phyloP scores from a whole-genome alignment of 2,113 vertebrate species.

The Hydrolagus affinis region DNA sequence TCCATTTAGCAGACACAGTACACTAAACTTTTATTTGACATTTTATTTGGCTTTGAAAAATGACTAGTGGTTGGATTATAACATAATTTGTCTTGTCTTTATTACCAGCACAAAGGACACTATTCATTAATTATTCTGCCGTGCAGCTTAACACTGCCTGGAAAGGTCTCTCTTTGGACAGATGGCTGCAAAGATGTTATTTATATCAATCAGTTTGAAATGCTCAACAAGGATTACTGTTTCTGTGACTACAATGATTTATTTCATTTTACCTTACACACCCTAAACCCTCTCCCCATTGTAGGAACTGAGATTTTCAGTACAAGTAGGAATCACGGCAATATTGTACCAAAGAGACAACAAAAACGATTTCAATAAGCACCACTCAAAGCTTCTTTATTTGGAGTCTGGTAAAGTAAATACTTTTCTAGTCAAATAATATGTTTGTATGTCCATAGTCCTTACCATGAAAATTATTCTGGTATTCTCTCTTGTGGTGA shows the following conservation, averaged over 20 bases:
- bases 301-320: constrained; percentile 4
- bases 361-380: neutral
- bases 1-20: constrained; percentile 95
- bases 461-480: neutral
- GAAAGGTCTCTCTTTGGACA: constrained; percentile 99
- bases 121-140: constrained; percentile 99
- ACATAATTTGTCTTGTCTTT: constrained; percentile 99
- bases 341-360: neutral
- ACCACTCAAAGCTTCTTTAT: neutral
- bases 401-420: neutral
- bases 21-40: constrained; percentile 98
- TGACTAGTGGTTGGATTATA: constrained; percentile 99
- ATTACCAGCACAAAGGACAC: constrained; percentile 99
- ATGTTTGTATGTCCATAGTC: neutral
- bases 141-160: constrained; percentile 98
- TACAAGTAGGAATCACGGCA: neutral
- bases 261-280: constrained; percentile 76
- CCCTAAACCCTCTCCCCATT: constrained; percentile 41
- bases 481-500: neutral
- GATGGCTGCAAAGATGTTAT: constrained; percentile 99
- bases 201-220: constrained; percentile 99
- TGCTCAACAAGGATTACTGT: constrained; percentile 98
- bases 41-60: constrained; percentile 99
- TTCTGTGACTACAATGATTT: constrained; percentile 98
- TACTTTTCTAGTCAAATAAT: neutral